phyloP scores from a whole-genome alignment of 2,797 vertebrate genomes.

The Acanthurus tractus region DNA sequence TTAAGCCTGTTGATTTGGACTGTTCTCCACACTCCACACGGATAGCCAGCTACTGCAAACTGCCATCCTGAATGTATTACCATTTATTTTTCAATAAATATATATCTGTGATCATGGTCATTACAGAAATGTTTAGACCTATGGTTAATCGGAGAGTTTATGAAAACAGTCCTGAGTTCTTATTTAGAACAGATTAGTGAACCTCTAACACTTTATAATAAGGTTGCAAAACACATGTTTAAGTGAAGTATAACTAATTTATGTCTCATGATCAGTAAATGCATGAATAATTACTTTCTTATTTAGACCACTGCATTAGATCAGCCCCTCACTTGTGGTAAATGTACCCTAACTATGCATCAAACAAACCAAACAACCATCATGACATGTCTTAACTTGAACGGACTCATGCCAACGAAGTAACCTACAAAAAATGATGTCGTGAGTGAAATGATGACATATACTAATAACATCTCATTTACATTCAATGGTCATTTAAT shows the following conservation, averaged over 20 bases:
- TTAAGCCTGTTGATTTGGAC: slow-evolving; percentile 41
- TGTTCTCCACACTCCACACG: neutral
- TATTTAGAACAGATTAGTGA: neutral
- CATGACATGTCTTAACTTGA: too few relatives aligned
- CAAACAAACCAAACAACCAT: too few relatives aligned
- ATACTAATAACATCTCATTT: too few relatives aligned
- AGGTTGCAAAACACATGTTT: neutral
- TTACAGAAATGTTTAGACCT: neutral
- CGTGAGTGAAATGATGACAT: too few relatives aligned
- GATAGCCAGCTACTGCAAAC: neutral
- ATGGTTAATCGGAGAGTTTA: neutral
- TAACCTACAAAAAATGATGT: too few relatives aligned
- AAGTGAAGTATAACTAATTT: slow-evolving; percentile 1
- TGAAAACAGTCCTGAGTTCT: slow-evolving; percentile 26
- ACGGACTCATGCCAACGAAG: too few relatives aligned
- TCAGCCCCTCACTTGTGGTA: too few relatives aligned
- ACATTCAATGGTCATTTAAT: too few relatives aligned
- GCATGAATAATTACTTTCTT: neutral
- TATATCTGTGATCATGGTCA: neutral
- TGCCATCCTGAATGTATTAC: neutral
- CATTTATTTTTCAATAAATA: slow-evolving; percentile 31
- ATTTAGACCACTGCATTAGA: too few relatives aligned
- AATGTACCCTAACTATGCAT: too few relatives aligned
- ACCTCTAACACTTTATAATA: neutral
- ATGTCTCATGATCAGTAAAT: neutral